phyloP scores from a whole-genome alignment of 2,888 invertebrate genomes.

The Pimpla rufipes region DNA sequence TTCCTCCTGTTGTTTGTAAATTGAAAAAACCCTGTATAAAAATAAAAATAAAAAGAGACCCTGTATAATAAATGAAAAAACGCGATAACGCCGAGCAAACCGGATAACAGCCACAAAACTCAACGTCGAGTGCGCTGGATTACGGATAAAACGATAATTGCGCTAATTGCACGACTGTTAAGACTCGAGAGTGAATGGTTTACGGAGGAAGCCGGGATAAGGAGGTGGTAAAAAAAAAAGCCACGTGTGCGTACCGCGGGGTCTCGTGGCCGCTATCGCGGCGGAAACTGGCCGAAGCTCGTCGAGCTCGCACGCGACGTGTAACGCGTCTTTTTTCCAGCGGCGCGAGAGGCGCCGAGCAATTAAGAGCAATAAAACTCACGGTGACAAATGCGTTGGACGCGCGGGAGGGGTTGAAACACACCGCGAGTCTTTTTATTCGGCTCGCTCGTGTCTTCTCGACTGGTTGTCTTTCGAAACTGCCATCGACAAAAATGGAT shows the following conservation, averaged over 20 bases:
- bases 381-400: slow-evolving; percentile 57
- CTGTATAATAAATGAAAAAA: no score
- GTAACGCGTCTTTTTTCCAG: slow-evolving; percentile 7
- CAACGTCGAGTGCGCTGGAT: slow-evolving; percentile 45
- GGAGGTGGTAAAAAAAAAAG: not conserved
- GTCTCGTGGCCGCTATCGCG: slow-evolving; percentile 60
- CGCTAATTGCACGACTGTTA: slow-evolving; percentile 64
- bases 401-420: slow-evolving; percentile 11
- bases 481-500: no score
- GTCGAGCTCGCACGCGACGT: slow-evolving; percentile 61
- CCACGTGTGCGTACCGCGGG: not conserved
- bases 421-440: not conserved
- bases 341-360: slow-evolving; percentile 36
- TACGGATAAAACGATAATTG: slow-evolving; percentile 66
- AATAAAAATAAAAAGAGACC: no score
- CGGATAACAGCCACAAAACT: slow-evolving; percentile 23
- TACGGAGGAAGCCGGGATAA: slow-evolving; percentile 37
- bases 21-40: no score
- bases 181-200: slow-evolving; percentile 45
- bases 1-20: no score
- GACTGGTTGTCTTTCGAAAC: slow-evolving; percentile 16
- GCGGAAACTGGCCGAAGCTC: slow-evolving; percentile 64
- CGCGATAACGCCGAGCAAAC: slow-evolving; percentile 9
- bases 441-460: no score
- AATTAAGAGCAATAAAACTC: slow-evolving; percentile 65